Evolutionary conservation across 2,797 vertebrate genomes (phyloP).

Genomic region (Nothura maculosa): DNA sequence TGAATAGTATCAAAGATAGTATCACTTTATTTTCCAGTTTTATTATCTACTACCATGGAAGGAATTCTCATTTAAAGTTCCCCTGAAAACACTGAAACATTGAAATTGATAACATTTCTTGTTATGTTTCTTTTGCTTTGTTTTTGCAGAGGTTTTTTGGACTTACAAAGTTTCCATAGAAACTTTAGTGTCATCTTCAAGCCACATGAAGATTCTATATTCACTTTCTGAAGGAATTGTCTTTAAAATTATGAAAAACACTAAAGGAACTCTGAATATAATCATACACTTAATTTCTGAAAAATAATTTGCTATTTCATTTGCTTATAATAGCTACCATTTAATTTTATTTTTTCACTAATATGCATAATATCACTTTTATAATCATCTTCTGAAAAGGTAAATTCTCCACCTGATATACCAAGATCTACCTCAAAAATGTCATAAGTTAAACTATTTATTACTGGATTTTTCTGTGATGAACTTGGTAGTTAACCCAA

Average conservation of each 20-base stretch:
- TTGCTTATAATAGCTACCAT: not conserved
- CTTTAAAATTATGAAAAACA: not conserved
- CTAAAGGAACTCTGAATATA: not conserved
- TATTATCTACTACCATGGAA: not conserved
- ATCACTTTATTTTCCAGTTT: not conserved
- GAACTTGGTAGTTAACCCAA: not conserved
- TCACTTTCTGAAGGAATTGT: not conserved
- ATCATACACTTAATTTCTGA: not conserved
- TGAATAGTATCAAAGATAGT: not conserved
- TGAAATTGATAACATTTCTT: not conserved
- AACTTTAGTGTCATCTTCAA: not conserved
- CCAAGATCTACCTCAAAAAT: not conserved
- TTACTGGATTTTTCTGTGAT: not conserved
- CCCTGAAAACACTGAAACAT: not conserved
- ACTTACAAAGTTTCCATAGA: not conserved
- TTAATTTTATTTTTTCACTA: not conserved
- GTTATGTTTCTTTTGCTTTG: not conserved
- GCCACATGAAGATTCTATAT: not conserved
- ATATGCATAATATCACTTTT: not conserved
- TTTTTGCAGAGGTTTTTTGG: not conserved
- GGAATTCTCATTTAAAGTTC: not conserved
- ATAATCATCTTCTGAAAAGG: not conserved
- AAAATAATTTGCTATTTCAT: not conserved
- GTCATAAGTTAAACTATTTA: not conserved
- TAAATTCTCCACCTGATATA: not conserved